Evolutionary conservation across 2,797 vertebrate genomes (phyloP).

Genomic region (Chromobotia macracanthus): DNA sequence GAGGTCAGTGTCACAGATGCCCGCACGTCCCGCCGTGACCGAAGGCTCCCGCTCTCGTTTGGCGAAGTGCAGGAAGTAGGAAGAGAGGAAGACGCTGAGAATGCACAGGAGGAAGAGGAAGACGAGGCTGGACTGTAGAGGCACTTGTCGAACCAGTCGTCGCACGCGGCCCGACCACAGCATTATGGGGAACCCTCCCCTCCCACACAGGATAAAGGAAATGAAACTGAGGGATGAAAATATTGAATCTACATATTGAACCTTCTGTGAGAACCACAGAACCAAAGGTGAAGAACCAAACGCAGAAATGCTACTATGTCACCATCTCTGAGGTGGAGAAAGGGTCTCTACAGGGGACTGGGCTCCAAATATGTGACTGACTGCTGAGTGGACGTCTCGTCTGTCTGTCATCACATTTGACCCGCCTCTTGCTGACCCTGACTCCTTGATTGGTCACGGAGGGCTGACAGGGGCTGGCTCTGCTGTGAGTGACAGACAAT

Average conservation of each 20-base stretch:
- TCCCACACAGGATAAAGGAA: constrained; percentile 3
- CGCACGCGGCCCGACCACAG: constrained; percentile 77
- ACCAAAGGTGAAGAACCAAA: background rate
- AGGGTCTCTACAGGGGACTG: background rate
- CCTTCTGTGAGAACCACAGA: background rate
- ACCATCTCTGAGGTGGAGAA: constrained; percentile 55
- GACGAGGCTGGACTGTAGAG: constrained; percentile 81
- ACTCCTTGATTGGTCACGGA: background rate
- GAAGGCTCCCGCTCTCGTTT: constrained; percentile 82
- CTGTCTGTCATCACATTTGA: constrained; percentile 18
- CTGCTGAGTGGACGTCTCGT: background rate
- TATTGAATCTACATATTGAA: constrained; percentile 14
- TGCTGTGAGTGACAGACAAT: constrained; percentile 1
- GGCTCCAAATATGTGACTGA: background rate
- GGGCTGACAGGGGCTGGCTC: background rate
- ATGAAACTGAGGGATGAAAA: background rate
- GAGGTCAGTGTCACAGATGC: constrained; percentile 71
- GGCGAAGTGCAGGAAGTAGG: constrained; percentile 87
- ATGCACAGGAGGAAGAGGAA: constrained; percentile 83
- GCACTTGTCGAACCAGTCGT: constrained; percentile 80
- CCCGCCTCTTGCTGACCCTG: background rate
- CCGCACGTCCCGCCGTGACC: constrained; percentile 55
- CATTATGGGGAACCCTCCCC: constrained; percentile 74
- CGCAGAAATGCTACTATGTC: constrained; percentile 48
- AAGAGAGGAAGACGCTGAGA: constrained; percentile 84